Evolutionary conservation across 2,797 vertebrate species (phyloP).

Genomic region (Momotus momota): DNA sequence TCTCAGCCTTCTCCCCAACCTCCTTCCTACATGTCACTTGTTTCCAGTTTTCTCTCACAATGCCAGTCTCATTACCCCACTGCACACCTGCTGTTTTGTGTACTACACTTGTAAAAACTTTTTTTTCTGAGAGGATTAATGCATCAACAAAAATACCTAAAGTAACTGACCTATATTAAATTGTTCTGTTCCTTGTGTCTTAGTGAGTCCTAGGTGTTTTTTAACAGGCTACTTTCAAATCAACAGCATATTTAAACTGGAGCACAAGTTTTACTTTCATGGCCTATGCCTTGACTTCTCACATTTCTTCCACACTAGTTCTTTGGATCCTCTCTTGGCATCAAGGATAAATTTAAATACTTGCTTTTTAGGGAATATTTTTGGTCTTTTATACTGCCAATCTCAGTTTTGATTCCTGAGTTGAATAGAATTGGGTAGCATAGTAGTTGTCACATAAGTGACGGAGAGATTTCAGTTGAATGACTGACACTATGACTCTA

Average conservation of each 20-base stretch:
- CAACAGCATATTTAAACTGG: rapidly evolving
- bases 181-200: background rate
- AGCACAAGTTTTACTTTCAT: background rate
- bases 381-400: background rate
- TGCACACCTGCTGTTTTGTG: background rate
- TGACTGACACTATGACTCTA: background rate
- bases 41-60: background rate
- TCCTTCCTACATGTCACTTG: rapidly evolving
- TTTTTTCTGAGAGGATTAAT: background rate
- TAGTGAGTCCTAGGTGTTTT: background rate
- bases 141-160: background rate
- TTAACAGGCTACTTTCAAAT: background rate
- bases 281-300: background rate
- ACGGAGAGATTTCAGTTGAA: background rate
- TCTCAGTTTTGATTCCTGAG: background rate
- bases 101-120: background rate
- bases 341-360: background rate
- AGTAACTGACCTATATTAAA: background rate
- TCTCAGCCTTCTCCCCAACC: background rate
- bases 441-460: background rate
- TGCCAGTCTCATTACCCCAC: background rate
- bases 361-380: background rate
- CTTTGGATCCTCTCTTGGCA: background rate
- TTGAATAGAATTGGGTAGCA: background rate
- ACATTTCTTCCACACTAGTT: background rate